Conservation (phyloP, 2,797 vertebrate species). For the Delichon dasypus region DNA sequence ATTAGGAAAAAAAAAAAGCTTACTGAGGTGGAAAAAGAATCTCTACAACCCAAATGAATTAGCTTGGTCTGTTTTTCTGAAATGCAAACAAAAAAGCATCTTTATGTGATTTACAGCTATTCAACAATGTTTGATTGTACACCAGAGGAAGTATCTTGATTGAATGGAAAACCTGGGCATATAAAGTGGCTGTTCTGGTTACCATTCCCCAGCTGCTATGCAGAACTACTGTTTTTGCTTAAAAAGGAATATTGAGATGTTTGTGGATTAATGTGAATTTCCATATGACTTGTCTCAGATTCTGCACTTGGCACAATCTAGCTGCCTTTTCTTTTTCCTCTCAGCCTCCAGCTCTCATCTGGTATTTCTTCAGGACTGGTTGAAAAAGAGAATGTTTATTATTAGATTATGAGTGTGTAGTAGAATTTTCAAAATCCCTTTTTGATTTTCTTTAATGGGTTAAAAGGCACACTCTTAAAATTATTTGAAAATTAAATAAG, state of each 20-base stretch:
- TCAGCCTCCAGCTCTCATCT: background rate
- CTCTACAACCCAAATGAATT: background rate
- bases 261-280: constrained; percentile 19
- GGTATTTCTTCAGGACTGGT: background rate
- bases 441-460: background rate
- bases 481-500: background rate
- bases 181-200: background rate
- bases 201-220: background rate
- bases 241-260: background rate
- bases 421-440: background rate
- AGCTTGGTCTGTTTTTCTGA: background rate
- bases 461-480: background rate
- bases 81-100: background rate
- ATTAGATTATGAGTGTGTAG: background rate
- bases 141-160: background rate
- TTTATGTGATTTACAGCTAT: background rate
- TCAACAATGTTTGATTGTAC: background rate
- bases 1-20: background rate
- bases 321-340: background rate
- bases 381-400: background rate
- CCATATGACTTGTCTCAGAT: background rate
- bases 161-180: background rate
- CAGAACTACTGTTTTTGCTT: background rate
- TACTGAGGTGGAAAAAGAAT: background rate
- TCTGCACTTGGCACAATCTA: background rate